Percentiles rank a stretch among this genome's conserved stretches.
Evolutionary conservation across 1,140 invertebrate genomes (phyloP).

Genomic region (Littorina saxatilis): DNA sequence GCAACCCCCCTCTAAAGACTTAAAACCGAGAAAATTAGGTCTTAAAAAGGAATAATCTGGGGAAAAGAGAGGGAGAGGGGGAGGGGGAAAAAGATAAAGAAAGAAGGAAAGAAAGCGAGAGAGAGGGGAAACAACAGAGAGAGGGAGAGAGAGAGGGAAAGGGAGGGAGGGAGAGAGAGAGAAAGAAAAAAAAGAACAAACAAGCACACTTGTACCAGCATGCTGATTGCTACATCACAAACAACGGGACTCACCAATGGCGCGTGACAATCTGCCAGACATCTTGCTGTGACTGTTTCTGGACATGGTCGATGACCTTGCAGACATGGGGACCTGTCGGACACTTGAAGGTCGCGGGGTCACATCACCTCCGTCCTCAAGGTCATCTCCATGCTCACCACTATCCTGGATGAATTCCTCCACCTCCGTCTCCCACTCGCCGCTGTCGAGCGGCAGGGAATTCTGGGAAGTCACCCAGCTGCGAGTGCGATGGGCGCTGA

Average conservation of each 20-base stretch:
- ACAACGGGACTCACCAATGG: slow-evolving; percentile 45
- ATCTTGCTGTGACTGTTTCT: background rate
- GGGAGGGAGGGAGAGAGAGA: no score
- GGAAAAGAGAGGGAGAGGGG: no score
- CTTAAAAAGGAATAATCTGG: no score
- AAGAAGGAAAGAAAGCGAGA: no score
- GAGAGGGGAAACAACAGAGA: no score
- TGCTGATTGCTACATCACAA: no score
- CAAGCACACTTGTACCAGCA: no score
- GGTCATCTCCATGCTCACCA: slow-evolving; percentile 7
- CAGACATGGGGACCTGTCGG: background rate
- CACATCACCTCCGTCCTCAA: background rate
- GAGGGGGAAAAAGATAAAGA: no score
- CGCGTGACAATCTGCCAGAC: slow-evolving; percentile 48
- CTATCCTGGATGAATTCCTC: slow-evolving; percentile 34
- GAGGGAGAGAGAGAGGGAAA: no score
- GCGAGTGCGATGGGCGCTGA: slow-evolving; percentile 1
- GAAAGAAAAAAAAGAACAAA: no score
- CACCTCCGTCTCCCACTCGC: slow-evolving; percentile 42
- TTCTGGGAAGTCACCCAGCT: slow-evolving; percentile 25
- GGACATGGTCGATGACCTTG: slow-evolving; percentile 21
- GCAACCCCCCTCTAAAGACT: no score
- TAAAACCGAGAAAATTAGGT: no score
- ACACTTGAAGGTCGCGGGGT: slow-evolving; percentile 25
- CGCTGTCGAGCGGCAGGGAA: background rate